These are phyloP conservation scores for Melitaea cinxia DNA, from an alignment of 1,140 invertebrate genomes.

Conservation along the genomic window DNA sequence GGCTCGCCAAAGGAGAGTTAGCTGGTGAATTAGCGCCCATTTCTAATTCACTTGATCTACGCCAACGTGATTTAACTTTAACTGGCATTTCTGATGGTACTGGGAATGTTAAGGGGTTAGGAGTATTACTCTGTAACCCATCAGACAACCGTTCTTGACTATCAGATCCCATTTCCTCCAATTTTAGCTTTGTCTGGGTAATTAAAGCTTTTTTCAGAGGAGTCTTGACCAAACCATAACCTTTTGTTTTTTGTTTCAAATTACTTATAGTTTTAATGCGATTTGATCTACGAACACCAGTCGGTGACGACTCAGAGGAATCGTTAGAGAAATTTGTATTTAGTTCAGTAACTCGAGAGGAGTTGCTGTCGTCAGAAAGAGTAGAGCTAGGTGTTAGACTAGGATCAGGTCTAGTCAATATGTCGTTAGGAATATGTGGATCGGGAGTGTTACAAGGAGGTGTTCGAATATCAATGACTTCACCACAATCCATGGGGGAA, in stretches of 20 bases:
- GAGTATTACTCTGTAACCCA: constrained; percentile 41
- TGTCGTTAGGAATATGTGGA: constrained; percentile 36
- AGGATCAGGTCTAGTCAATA: constrained; percentile 63
- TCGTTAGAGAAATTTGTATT: constrained; percentile 72
- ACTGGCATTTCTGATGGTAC: constrained; percentile 85
- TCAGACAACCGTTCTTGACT: constrained; percentile 67
- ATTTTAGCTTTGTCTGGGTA: constrained; percentile 72
- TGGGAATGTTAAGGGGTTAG: constrained; percentile 68
- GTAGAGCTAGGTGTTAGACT: constrained; percentile 75
- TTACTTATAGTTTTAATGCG: constrained; percentile 83
- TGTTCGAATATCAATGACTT: constrained; percentile 45
- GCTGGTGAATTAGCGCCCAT: constrained; percentile 82
- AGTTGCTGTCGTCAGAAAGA: constrained; percentile 78
- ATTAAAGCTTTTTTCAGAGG: constrained; percentile 77
- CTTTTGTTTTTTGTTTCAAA: constrained; percentile 82
- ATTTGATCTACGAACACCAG: constrained; percentile 81
- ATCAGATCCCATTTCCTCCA: constrained; percentile 71
- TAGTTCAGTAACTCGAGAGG: constrained; percentile 65
- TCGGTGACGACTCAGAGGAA: constrained; percentile 74
- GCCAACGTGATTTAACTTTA: constrained; percentile 93
- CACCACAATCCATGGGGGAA: constrained; percentile 58
- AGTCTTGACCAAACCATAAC: constrained; percentile 82
- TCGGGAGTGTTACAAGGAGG: constrained; percentile 54
- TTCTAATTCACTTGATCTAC: constrained; percentile 91
- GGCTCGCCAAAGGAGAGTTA: constrained; percentile 68